Percentiles rank a stretch among this genome's conserved stretches.
Evolutionary conservation across 1,140 invertebrate species (phyloP).

Genomic region (Papilio glaucus): DNA sequence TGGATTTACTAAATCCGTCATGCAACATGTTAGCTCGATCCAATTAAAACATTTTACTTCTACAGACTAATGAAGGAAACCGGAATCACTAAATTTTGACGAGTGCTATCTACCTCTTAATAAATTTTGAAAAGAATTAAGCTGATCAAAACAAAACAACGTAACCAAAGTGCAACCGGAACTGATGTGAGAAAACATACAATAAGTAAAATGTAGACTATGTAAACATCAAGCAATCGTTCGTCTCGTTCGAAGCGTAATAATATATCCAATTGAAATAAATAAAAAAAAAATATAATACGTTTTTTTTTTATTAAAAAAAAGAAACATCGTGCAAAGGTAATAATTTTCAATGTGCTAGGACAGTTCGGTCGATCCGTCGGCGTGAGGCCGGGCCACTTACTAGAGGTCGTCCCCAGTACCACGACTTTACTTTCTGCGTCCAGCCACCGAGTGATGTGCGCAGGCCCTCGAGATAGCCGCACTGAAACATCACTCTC

Average conservation of each 20-base stretch:
- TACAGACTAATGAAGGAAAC: slow-evolving; percentile 67
- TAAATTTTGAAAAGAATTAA: slow-evolving; percentile 50
- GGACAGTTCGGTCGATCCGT: slow-evolving; percentile 71
- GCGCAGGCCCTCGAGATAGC: slow-evolving; percentile 95
- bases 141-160: slow-evolving; percentile 63
- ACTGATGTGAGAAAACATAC: slow-evolving; percentile 72
- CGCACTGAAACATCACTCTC: slow-evolving; percentile 88
- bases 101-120: slow-evolving; percentile 52
- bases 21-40: slow-evolving; percentile 64
- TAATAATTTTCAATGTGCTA: slow-evolving; percentile 79
- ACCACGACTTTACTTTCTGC: slow-evolving; percentile 97
- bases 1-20: slow-evolving; percentile 53
- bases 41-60: slow-evolving; percentile 61
- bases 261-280: slow-evolving; percentile 68
- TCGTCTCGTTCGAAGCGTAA: slow-evolving; percentile 69
- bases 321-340: slow-evolving; percentile 75
- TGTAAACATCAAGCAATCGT: slow-evolving; percentile 79
- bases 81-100: slow-evolving; percentile 49
- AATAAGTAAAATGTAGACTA: slow-evolving; percentile 56
- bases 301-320: slow-evolving; percentile 51
- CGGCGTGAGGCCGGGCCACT: slow-evolving; percentile 85
- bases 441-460: slow-evolving; percentile 95
- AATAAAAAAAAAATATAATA: slow-evolving; percentile 49
- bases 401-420: slow-evolving; percentile 97
- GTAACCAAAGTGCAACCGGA: slow-evolving; percentile 75